Base-by-base conservation (phyloP, 2,797 vertebrate species). In the Clarias fuscus region DNA sequence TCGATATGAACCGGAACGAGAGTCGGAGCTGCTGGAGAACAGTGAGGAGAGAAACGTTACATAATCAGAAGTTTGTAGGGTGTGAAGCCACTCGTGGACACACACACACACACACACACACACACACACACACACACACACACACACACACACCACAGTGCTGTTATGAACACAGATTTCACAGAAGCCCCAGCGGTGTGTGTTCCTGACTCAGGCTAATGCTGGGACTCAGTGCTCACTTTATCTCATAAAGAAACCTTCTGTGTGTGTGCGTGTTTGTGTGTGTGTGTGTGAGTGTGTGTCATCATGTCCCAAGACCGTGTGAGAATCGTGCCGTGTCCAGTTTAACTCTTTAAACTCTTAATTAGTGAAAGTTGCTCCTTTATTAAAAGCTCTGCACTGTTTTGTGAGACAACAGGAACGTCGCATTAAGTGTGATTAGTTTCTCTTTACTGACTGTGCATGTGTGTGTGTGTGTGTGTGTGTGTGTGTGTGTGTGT, bases 401-500 rank as follows among this genome's bases (percentile, higher is more conserved):
- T 10, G 71, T 27, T n/a, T 3, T 76, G 15, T 18, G 48, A 76
- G 43, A n/a, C 0, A 4, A 73, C 22, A 53, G 70, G 1, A n/a
- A 3, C 14, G 0, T 75, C 17, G 1, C 7, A 53, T 75, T 75
- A n/a, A 48, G 13, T 3, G 37, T 43, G 40, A 43, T 15, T 33
- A 48, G 48, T 73, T n/a, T 43, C 15, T 73, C 22, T 73, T 75
- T 75, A 18, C 27, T 64, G 48, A 7, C 0, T 22, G 27, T 33
- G 33, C 2, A 2, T 33, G 33, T 33, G 33, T 48, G 48, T 48
- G 48, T 33, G 33, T 33, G 33, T 33, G 33, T 33, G 33, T 48
- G 48, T 48, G 48, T 48, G 48, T 43, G 18, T 73, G 24, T 80
- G 30, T 73, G 22, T 61, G 67, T 78, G 27, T 85, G 65, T 68